Base-by-base conservation (phyloP, 2,888 invertebrate species). In the Meloe dianella region DNA sequence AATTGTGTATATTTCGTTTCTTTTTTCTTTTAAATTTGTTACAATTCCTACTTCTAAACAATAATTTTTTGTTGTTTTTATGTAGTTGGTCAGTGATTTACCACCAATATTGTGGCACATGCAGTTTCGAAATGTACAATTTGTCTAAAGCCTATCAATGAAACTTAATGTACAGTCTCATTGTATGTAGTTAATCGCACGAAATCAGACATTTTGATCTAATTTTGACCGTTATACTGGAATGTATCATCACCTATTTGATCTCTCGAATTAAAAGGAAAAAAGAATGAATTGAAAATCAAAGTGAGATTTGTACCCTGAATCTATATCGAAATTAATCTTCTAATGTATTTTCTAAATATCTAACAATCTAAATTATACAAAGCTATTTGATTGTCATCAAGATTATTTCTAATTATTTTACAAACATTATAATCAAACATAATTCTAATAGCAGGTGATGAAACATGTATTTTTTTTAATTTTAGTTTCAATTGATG, bases 1-100 rank as follows among this genome's bases (percentile, higher is more conserved):
- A 20, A 38, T 38, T 41, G 17, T 41, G 38, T 41, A 41, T 35
- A 12, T 27, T 27, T 27, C 4, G 27, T 27, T 27, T 2, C 4
- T 41, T 41, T n/a, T 47, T 20, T 20, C 10, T 2, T 20, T 8
- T 20, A 20, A 6, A 24, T 14, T 54, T 61, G 41, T 64, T 60
- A 61, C 62, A 63, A 47, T 35, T 35, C n/a, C n/a, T n/a, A n/a
- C n/a, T 41, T 14, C 41, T 41, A 41, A 41, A 41, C 41, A n/a
- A 41, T n/a, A 41, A 41, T 38, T 6, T n/a, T 17, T 61, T 66
- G 58, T 17, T 30, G 47, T 61, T 77, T 76, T 77, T 73, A 72
- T 78, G 78, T 77, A 78, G 80, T 82, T 82, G 82, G 82, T 82
- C 82, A 73, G 80, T 80, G 78, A 77, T 74, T 74, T 24, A 74